Base-by-base conservation (phyloP, 2,888 invertebrate genomes). In the Aspidiotus rigidus region DNA sequence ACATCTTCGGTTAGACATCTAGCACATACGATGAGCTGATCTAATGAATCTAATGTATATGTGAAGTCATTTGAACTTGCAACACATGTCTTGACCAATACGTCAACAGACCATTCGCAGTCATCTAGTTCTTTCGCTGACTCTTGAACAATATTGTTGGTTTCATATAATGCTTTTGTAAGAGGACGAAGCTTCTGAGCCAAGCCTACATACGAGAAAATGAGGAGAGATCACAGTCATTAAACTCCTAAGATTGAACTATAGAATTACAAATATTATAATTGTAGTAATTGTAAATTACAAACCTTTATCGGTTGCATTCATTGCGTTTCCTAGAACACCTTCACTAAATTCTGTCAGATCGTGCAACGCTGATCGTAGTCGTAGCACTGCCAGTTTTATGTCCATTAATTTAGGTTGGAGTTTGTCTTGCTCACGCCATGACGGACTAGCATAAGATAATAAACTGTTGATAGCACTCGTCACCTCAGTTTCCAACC, bases 281-380 rank as follows among this genome's bases (percentile, higher is more conserved):
- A 28, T 3, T 28, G 28, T 28, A 3, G 2, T 6, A 49, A 13
- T 49, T 49, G 49, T 49, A n/a, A n/a, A 61, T 9, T 54, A 70
- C 69, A 78, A 75, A 82, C 85, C 87, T 80, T 89, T 89, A 78
- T 91, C 91, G 74, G 88, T 86, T 63, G 89, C 89, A 77, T 86
- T 85, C 56, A 86, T 85, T 8, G 93, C 91, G 78, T 93, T 93
- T 53, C 91, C 93, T 71, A 93, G 80, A 40, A 92, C 87, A 73
- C 93, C 92, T 78, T 91, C 90, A 0, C 90, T 87, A 77, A 95
- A 95, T 74, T 93, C 90, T 0, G 91, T 85, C 71, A 94, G 84
- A 80, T 94, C 93, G 77, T 90, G 89, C 44, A 94, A 79, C 1
- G 90, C 87, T 6, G 90, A 88, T 73, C 88, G 83, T 61, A 95